Percentiles rank a stretch among this genome's conserved stretches.
These are phyloP conservation scores for Calosoma granatense DNA, from an alignment of 1,140 invertebrate genomes.

Conservation along the genomic window DNA sequence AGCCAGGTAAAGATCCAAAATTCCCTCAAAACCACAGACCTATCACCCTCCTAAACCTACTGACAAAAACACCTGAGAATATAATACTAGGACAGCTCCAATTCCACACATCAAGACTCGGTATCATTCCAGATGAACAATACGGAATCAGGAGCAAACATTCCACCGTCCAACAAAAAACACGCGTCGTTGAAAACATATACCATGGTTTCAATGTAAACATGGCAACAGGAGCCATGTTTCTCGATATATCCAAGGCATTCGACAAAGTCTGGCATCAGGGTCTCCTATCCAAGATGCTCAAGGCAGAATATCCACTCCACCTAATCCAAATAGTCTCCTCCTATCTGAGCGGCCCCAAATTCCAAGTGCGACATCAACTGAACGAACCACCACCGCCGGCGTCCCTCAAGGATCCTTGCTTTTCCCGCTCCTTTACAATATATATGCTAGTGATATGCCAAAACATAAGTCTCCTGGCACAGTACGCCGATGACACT, in stretches of 20 bases:
- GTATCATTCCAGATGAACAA: slow-evolving; percentile 26
- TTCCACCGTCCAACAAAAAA: slow-evolving; percentile 19
- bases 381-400: background rate
- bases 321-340: background rate
- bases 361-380: background rate
- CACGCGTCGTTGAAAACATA: slow-evolving; percentile 18
- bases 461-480: background rate
- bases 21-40: slow-evolving; percentile 23
- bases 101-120: slow-evolving; percentile 13
- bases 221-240: slow-evolving; percentile 16
- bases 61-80: slow-evolving; percentile 28
- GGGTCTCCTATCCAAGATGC: slow-evolving; percentile 21
- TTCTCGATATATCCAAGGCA: slow-evolving; percentile 24
- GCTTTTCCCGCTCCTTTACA: slow-evolving; percentile 1
- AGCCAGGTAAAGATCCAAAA: slow-evolving; percentile 29
- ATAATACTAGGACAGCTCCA: slow-evolving; percentile 19
- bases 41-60: slow-evolving; percentile 25
- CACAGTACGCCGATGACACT: slow-evolving; percentile 2
- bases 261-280: slow-evolving; percentile 27
- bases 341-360: background rate
- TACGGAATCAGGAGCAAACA: slow-evolving; percentile 28
- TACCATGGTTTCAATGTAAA: slow-evolving; percentile 16
- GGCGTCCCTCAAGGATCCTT: slow-evolving; percentile 11
- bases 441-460: background rate
- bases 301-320: slow-evolving; percentile 8